Percentiles rank a stretch among this genome's conserved stretches.
Evolutionary conservation across 1,140 invertebrate species (phyloP).

Genomic region (Colletes latitarsis): DNA sequence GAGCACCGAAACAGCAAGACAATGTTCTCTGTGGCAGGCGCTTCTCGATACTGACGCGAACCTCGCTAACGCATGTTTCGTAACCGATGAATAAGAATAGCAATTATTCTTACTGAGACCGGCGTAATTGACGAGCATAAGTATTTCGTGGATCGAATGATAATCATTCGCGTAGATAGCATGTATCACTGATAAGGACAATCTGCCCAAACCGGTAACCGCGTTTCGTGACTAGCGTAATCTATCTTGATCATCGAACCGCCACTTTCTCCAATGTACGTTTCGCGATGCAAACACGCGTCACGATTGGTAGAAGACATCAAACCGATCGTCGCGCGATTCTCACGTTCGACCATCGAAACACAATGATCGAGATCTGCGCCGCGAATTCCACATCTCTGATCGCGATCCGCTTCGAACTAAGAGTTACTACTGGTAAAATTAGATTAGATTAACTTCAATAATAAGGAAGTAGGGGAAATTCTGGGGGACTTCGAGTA

Average conservation of each 20-base stretch:
- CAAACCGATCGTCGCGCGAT: neutral
- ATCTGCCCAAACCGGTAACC: neutral
- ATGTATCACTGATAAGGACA: conserved; percentile 53
- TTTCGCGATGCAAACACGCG: neutral
- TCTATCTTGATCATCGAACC: too few relatives aligned
- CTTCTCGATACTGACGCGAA: conserved; percentile 19
- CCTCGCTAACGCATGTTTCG: neutral
- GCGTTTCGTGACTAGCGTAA: neutral
- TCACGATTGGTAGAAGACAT: neutral
- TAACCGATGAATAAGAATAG: neutral
- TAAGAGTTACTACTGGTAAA: neutral
- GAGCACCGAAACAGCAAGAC: neutral
- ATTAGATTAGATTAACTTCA: conserved; percentile 13
- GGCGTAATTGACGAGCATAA: neutral
- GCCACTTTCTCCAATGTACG: neutral
- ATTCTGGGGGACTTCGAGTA: conserved; percentile 16
- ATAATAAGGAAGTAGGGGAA: conserved; percentile 41
- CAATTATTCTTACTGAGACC: conserved; percentile 9
- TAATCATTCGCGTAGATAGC: conserved; percentile 16
- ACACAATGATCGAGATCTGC: neutral
- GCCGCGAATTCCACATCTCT: neutral
- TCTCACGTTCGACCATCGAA: neutral
- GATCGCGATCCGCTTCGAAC: neutral
- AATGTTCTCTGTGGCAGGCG: conserved; percentile 3
- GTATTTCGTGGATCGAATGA: neutral